phyloP scores from a whole-genome alignment of 2,888 invertebrate species.

The Zeuzera pyrina region DNA sequence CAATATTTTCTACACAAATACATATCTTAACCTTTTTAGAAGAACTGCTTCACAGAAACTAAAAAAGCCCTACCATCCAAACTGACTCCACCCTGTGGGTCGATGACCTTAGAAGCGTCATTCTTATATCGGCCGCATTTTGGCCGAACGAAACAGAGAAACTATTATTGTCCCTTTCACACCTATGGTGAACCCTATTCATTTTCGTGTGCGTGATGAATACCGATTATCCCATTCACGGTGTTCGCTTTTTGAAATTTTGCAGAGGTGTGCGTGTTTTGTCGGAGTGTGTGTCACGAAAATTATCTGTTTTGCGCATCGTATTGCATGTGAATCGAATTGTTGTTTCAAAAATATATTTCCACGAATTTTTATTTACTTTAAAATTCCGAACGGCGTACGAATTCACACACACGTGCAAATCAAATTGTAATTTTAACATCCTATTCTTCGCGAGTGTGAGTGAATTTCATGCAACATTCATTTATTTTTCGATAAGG shows the following conservation, averaged over 20 bases:
- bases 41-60: no score
- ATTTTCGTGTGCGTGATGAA: slow-evolving; percentile 64
- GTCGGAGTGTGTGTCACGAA: slow-evolving; percentile 49
- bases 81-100: slow-evolving; percentile 42
- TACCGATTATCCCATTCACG: slow-evolving; percentile 62
- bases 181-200: slow-evolving; percentile 36
- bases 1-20: no score
- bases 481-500: slow-evolving; percentile 19
- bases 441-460: slow-evolving; percentile 5
- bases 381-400: slow-evolving; percentile 28
- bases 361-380: slow-evolving; percentile 43
- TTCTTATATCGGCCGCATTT: slow-evolving; percentile 71
- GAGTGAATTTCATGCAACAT: slow-evolving; percentile 28
- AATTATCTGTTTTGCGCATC: slow-evolving; percentile 48
- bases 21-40: no score
- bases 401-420: slow-evolving; percentile 12
- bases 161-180: slow-evolving; percentile 40
- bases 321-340: slow-evolving; percentile 40
- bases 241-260: slow-evolving; percentile 54
- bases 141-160: slow-evolving; percentile 54
- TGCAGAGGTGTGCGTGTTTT: slow-evolving; percentile 36
- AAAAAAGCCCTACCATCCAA: slow-evolving; percentile 13
- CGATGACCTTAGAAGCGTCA: slow-evolving; percentile 63
- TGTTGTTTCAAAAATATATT: slow-evolving; percentile 43
- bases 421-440: slow-evolving; percentile 23